Evolutionary conservation across 2,888 invertebrate species (phyloP), one percentile per base, ranked within the genome.

Genomic region (Diaphora mendica): DNA sequence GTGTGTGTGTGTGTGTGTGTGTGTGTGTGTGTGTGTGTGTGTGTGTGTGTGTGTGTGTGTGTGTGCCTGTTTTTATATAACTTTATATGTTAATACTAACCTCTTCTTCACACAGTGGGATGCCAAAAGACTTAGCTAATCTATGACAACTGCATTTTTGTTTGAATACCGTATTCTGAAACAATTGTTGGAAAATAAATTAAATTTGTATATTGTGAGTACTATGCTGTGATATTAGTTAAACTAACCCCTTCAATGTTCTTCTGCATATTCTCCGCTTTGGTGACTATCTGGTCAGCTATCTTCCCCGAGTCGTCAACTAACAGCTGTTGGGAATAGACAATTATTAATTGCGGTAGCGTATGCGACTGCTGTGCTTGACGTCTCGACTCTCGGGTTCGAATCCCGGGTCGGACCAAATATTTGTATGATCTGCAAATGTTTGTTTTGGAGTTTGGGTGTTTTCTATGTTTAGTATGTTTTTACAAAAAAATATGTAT

Each of bases 111-210:
- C 88, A 88, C 0, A 88, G 15, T 0, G 89, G 88, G 71, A 89
- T 13, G 0, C 89, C 90, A 3, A 88, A 88, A 2, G 84, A 26
- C 2, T 87, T 89, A 0, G 94, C 94, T 59, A 94, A 68, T 71
- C 92, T 86, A 62, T 93, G 90, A 70, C 95, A 95, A 86, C 92
- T 94, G 91, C 95, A 95, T 77, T 93, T 90, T 3, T 78, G 84
- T 80, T 93, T 93, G 65, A 92, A 89, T 2, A 87, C 84, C 0
- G 90, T 88, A 59, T 88, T 91, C 94, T 94, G 92, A 23, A 90
- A 89, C 17, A 20, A 72, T 64, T 33, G 17, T 33, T 68, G 0
- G 8, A 13, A 33, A 70, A 17, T 23, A 35, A 9, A 20, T 64
- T 23, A 23, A 23, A 30, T 64, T 64, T 30, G n/a, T 55, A 48